These are phyloP conservation scores for Euclidia mi DNA, from an alignment of 2,888 invertebrate genomes.

Conservation along the genomic window DNA sequence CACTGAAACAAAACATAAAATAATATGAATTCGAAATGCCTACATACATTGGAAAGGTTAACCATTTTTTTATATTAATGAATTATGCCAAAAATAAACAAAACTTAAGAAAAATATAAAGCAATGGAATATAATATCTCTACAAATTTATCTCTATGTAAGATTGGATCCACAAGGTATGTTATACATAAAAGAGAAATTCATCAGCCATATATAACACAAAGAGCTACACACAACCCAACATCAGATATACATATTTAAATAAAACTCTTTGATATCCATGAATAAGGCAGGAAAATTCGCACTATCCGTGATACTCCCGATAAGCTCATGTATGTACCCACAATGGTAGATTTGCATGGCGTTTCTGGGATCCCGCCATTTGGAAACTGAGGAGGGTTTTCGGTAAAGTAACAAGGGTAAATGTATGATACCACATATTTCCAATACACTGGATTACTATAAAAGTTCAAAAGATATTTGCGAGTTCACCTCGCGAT, in stretches of 20 bases:
- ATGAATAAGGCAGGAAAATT: slow-evolving; percentile 44
- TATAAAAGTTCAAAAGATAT: slow-evolving; percentile 65
- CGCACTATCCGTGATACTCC: slow-evolving; percentile 44
- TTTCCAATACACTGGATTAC: slow-evolving; percentile 74
- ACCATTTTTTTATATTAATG: too few species aligned
- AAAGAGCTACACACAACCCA: slow-evolving; percentile 25
- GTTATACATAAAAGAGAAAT: too few species aligned
- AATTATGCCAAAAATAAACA: too few species aligned
- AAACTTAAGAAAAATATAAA: too few species aligned
- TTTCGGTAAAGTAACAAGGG: slow-evolving; percentile 81
- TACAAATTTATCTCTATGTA: too few species aligned
- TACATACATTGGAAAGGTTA: too few species aligned
- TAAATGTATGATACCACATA: slow-evolving; percentile 74
- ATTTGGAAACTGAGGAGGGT: slow-evolving; percentile 80
- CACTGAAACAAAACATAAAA: too few species aligned
- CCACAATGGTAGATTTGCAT: slow-evolving; percentile 66
- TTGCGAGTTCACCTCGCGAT: slow-evolving; percentile 36
- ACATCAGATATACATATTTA: slow-evolving; percentile 45
- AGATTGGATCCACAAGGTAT: too few species aligned
- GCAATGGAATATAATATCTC: too few species aligned
- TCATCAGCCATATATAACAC: slow-evolving; percentile 27
- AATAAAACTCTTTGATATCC: slow-evolving; percentile 47
- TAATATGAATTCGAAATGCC: too few species aligned
- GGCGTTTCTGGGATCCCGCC: slow-evolving; percentile 67
- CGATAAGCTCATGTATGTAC: slow-evolving; percentile 37